Evolutionary conservation across 2,113 vertebrate genomes (phyloP).

Genomic region (Zosterops japonicus): DNA sequence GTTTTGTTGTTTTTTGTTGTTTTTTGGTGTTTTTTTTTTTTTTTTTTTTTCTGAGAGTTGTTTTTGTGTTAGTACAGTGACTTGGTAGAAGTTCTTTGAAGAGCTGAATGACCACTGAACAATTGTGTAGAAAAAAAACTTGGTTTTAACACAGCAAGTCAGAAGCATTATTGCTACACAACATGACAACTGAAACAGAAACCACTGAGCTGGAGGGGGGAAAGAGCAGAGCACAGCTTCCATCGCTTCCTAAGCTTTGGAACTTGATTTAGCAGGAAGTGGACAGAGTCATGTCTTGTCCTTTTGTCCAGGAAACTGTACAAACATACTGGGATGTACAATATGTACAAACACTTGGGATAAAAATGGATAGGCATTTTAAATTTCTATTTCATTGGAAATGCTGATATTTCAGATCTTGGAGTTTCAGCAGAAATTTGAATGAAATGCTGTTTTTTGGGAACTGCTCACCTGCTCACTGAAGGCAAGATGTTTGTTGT

Average conservation of each 20-base stretch:
- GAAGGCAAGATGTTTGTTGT: background rate
- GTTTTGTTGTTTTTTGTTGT: no score
- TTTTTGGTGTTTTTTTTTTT: no score
- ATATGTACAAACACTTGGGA: background rate
- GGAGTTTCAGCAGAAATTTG: background rate
- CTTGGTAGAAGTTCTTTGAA: background rate
- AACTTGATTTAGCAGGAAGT: background rate
- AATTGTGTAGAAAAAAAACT: background rate
- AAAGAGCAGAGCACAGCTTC: background rate
- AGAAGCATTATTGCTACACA: background rate
- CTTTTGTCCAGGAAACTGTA: background rate
- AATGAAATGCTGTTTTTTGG: background rate
- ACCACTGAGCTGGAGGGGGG: background rate
- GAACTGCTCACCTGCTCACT: background rate
- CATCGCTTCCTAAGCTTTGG: background rate
- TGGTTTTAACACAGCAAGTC: background rate
- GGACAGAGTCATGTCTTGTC: background rate
- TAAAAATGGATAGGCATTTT: fast-evolving
- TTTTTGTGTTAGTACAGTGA: background rate
- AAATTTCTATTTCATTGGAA: background rate
- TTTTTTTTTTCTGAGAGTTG: background rate
- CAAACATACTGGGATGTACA: background rate
- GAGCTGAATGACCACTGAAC: background rate
- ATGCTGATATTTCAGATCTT: background rate
- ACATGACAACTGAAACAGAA: background rate